Percentiles rank a stretch among this genome's conserved stretches.
Evolutionary conservation across 2,888 invertebrate species (phyloP).

Genomic region (Acronicta psi): DNA sequence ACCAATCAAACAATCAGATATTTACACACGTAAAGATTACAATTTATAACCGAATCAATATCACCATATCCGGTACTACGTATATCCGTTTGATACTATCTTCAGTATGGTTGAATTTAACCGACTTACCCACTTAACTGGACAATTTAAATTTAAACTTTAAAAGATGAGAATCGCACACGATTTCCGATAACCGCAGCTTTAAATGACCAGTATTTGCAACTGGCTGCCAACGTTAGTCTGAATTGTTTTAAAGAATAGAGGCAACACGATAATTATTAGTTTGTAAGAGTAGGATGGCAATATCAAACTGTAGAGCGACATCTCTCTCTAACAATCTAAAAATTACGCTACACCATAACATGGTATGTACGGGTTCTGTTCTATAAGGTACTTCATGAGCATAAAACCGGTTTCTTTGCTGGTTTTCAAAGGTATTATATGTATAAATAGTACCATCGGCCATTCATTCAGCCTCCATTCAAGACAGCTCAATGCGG

Average conservation of each 20-base stretch:
- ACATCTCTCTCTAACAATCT: too few relatives aligned
- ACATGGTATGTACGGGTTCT: too few relatives aligned
- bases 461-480: conserved; percentile 18
- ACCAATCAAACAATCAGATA: too few relatives aligned
- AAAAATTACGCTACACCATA: too few relatives aligned
- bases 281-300: too few relatives aligned
- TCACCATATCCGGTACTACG: conserved; percentile 14
- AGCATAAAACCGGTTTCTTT: conserved; percentile 32
- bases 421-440: conserved; percentile 1
- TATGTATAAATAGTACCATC: not conserved
- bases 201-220: not conserved
- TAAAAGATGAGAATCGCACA: not conserved
- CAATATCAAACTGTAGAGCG: too few relatives aligned
- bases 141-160: too few relatives aligned
- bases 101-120: conserved; percentile 14
- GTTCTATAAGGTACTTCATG: conserved; percentile 14
- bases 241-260: not conserved
- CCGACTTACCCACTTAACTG: conserved; percentile 19
- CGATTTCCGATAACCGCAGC: not conserved
- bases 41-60: conserved; percentile 19
- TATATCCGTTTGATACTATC: conserved; percentile 5
- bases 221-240: not conserved
- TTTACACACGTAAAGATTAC: too few relatives aligned
- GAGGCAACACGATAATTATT: too few relatives aligned
- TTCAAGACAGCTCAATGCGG: conserved; percentile 21